Percentiles rank a stretch among this genome's conserved stretches.
phyloP scores from a whole-genome alignment of 2,888 invertebrate species.

The Mamestra brassicae region DNA sequence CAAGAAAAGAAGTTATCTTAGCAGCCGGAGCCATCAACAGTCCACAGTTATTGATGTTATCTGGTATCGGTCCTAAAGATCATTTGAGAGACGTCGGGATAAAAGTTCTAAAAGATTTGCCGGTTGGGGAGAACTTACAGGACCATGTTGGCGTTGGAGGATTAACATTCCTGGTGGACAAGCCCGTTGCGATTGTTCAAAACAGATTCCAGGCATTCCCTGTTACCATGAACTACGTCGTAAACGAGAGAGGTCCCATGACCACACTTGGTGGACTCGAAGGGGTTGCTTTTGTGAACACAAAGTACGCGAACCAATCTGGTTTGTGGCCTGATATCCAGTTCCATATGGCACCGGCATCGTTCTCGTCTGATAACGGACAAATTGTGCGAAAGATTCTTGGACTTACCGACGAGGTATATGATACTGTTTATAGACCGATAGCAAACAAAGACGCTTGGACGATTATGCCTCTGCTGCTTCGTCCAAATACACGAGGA shows the following conservation, averaged over 20 bases:
- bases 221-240: slow-evolving; percentile 95
- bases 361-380: slow-evolving; percentile 95
- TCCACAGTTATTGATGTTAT: slow-evolving; percentile 97
- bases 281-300: slow-evolving; percentile 96
- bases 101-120: slow-evolving; percentile 93
- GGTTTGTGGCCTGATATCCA: slow-evolving; percentile 97
- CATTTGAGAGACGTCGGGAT: slow-evolving; percentile 94
- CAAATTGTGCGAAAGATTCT: slow-evolving; percentile 94
- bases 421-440: slow-evolving; percentile 95
- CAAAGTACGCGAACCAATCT: slow-evolving; percentile 94
- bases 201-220: slow-evolving; percentile 94
- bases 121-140: slow-evolving; percentile 95
- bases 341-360: slow-evolving; percentile 98
- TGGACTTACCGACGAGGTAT: slow-evolving; percentile 95
- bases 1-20: slow-evolving; percentile 96
- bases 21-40: slow-evolving; percentile 98
- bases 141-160: slow-evolving; percentile 97
- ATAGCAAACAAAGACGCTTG: slow-evolving; percentile 95
- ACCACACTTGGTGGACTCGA: slow-evolving; percentile 97
- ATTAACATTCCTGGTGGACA: slow-evolving; percentile 94
- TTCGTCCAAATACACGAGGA: slow-evolving; percentile 95
- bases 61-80: slow-evolving; percentile 94
- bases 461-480: slow-evolving; percentile 96
- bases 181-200: slow-evolving; percentile 96
- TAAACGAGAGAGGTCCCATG: slow-evolving; percentile 95